phyloP scores from a whole-genome alignment of 2,113 vertebrate species.

The Gallinago paraguaiae region DNA sequence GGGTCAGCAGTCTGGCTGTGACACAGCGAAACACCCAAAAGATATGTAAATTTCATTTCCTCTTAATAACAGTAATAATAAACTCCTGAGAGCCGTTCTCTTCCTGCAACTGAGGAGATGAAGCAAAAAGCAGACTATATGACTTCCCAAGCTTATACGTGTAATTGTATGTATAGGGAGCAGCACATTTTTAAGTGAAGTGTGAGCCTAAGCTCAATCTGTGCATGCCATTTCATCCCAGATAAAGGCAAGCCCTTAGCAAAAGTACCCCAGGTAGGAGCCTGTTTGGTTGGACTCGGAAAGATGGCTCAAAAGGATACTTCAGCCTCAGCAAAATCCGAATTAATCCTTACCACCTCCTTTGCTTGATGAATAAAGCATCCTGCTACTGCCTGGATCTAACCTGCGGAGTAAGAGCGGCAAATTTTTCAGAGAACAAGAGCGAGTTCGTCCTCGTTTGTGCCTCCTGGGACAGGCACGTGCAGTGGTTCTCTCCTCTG shows the following conservation, averaged over 20 bases:
- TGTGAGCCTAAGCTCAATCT: neutral
- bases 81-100: neutral
- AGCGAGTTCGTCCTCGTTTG: fast-evolving
- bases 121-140: neutral
- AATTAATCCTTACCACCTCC: neutral
- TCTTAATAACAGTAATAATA: constrained; percentile 8
- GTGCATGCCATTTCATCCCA: neutral
- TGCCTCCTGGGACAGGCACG: neutral
- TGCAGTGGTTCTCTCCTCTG: neutral
- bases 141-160: neutral
- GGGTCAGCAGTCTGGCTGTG: neutral
- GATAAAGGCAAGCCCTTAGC: neutral
- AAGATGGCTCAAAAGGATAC: neutral
- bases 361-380: neutral
- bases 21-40: constrained; percentile 14
- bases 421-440: neutral
- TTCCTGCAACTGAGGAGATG: neutral
- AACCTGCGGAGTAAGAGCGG: neutral
- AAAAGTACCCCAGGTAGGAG: neutral
- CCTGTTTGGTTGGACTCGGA: neutral
- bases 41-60: constrained; percentile 20
- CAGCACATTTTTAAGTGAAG: neutral
- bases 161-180: neutral
- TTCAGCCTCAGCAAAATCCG: neutral
- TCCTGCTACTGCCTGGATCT: neutral